Percentiles rank a stretch among this genome's conserved stretches.
Conservation (phyloP, 2,113 vertebrate genomes). For the Gasterosteus nipponicus region DNA sequence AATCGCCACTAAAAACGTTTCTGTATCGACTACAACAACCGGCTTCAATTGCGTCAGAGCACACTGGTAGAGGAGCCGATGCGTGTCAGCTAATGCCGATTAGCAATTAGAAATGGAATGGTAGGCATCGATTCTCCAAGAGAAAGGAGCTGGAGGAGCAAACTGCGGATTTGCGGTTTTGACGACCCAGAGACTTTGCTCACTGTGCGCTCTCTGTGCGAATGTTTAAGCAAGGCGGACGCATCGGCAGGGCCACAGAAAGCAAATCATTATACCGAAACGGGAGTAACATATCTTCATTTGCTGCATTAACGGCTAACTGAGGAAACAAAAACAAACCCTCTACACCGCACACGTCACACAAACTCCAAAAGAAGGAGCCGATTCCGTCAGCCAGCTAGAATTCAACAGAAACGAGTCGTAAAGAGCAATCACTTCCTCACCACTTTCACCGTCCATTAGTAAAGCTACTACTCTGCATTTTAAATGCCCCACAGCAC, state of each 20-base stretch:
- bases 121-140: constrained; percentile 33
- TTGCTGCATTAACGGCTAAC: neutral
- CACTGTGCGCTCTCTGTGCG: constrained; percentile 14
- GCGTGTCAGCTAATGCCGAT: constrained; percentile 31
- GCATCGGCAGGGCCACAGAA: constrained; percentile 17
- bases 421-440: constrained; percentile 55
- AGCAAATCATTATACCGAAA: constrained; percentile 28
- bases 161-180: constrained; percentile 39
- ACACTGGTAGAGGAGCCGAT: constrained; percentile 11
- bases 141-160: constrained; percentile 1
- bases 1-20: constrained; percentile 37
- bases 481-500: constrained; percentile 45
- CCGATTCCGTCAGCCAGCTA: neutral
- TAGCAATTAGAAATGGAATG: constrained; percentile 39
- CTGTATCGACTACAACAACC: constrained; percentile 15
- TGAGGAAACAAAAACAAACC: neutral
- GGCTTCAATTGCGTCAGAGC: constrained; percentile 31
- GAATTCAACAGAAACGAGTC: constrained; percentile 36
- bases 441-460: constrained; percentile 64
- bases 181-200: constrained; percentile 32
- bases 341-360: neutral
- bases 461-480: constrained; percentile 56
- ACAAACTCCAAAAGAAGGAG: neutral
- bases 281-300: neutral
- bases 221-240: constrained; percentile 14